Evolutionary conservation across 1,140 invertebrate species (phyloP), one percentile per base, ranked within the genome.

Genomic region (Sarcophaga bullata): DNA sequence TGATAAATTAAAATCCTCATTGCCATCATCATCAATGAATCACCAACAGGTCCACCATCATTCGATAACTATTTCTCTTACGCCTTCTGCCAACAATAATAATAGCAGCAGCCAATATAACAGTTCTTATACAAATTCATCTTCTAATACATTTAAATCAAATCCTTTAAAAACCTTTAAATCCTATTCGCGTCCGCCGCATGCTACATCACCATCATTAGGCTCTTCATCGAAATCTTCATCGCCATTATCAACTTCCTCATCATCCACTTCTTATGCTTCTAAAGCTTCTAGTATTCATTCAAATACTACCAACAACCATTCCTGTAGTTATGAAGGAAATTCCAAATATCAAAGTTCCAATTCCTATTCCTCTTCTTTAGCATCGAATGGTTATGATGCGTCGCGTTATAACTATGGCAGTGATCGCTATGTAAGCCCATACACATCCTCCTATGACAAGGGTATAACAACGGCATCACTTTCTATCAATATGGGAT

Each of bases 401-500:
- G 48, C 75, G 3, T 85, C 88, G 0, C 82, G 84, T 75, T 84
- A 84, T 62, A 49, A n/a, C n/a, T 82, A 88, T 17, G 73, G 80
- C 80, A 87, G 85, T 73, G 86, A 84, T 83, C 86, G 89, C 19
- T 90, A 90, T 84, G 84, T 89, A 49, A 90, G 88, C 84, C 89
- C 89, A 80, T 90, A 90, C 73, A 81, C 86, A 54, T 89, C 87
- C 83, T 87, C 86, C 78, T 90, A 90, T 83, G 89, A 90, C 19
- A 90, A 90, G 82, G 89, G 89, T n/a, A 86, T 90, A 73, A 90
- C 89, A 7, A 90, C 89, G 9, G 89, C 89, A 6, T 89, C 89
- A 25, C 84, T 90, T 9, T 89, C 86, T 80, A 86, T 90, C 17
- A 49, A 52, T 58, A 81, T 52, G 17, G 81, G 85, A 76, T 86